phyloP scores from a whole-genome alignment of 2,888 invertebrate species.

The Acrobasis suavella region DNA sequence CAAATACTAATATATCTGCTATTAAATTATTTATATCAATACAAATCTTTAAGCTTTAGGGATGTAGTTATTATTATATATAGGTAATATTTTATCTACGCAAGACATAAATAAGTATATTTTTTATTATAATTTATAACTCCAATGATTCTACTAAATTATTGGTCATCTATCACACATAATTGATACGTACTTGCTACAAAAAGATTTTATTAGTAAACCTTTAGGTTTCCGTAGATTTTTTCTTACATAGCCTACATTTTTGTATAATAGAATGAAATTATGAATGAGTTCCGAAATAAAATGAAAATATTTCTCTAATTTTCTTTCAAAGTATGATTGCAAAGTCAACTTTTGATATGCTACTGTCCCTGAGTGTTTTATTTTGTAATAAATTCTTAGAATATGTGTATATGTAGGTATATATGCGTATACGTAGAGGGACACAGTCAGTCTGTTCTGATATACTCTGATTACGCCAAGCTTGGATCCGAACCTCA shows the following conservation, averaged over 20 bases:
- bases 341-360: slow-evolving; percentile 29
- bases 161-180: slow-evolving; percentile 77
- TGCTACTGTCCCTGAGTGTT: slow-evolving; percentile 25
- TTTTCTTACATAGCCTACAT: neutral
- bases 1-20: slow-evolving; percentile 29
- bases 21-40: slow-evolving; percentile 33
- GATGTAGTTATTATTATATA: slow-evolving; percentile 26
- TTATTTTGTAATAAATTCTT: slow-evolving; percentile 34
- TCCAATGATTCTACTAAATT: slow-evolving; percentile 53
- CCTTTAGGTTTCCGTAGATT: neutral
- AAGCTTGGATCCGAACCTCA: slow-evolving; percentile 33
- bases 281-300: neutral
- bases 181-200: slow-evolving; percentile 59
- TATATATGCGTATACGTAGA: slow-evolving; percentile 55
- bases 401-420: slow-evolving; percentile 41
- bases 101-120: slow-evolving; percentile 34
- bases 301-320: neutral
- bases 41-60: slow-evolving; percentile 32
- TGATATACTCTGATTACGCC: slow-evolving; percentile 48
- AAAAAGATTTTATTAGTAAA: slow-evolving; percentile 24
- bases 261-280: neutral
- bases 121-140: slow-evolving; percentile 38
- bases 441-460: slow-evolving; percentile 59
- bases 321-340: neutral
- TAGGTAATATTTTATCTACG: slow-evolving; percentile 36